Evolutionary conservation across 2,797 vertebrate species (phyloP), one percentile per base, ranked within the genome.

Genomic region (Propithecus deckenii): DNA sequence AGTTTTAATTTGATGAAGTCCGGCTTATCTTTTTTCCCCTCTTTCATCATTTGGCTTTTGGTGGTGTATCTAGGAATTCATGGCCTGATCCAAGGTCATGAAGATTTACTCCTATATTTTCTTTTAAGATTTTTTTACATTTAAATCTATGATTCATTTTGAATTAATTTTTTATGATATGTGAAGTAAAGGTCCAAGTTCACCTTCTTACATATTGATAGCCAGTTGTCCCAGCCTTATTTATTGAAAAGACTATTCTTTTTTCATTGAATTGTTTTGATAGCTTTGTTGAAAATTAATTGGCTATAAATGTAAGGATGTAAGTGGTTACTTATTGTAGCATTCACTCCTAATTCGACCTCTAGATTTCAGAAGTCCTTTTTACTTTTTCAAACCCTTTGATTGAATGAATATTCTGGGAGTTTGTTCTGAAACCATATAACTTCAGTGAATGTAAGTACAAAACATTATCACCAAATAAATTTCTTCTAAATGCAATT

Each of bases 251-350:
- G 75, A n/a, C 6, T 75, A 4, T 41, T 92, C 23, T 75, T 91
- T 76, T 89, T 22, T 23, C 41, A 41, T 23, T 93, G 88, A 93
- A 91, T 86, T 55, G 1, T 71, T 95, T 55, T 35, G 63, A 28
- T 50, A 52, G 55, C 25, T 61, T 87, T 95, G 46, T 75, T 84
- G 59, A 88, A 94, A 89, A 89, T 80, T 38, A 91, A 0, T 83
- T 96, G 48, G 17, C 48, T 22, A 43, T 81, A 91, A 76, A 72
- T 91, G 0, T 71, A 94, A 89, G 22, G 22, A 10, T 48, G 4
- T 81, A 80, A 90, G 43, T 96, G n/a, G n/a, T 90, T 95, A 85
- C 85, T 95, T 95, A 43, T 74, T 95, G 8, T 43, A 74, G n/a
- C 8, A 55, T 97, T 86, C 25, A 67, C 69, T 72, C n/a, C 52